These are phyloP conservation scores for Euplexia lucipara DNA, from an alignment of 2,888 invertebrate genomes.

Conservation along the genomic window DNA sequence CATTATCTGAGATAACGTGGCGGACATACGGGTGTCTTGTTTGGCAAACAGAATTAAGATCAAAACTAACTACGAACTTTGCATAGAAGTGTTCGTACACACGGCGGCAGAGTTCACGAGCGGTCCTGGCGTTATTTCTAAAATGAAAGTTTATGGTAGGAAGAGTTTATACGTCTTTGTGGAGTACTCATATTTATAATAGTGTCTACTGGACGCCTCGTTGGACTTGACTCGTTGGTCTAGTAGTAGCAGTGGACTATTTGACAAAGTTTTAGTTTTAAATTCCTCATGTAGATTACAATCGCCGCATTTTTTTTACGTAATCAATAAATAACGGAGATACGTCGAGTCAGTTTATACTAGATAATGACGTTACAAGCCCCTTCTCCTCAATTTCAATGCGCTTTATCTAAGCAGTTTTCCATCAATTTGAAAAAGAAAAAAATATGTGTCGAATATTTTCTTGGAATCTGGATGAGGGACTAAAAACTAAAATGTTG, in stretches of 20 bases:
- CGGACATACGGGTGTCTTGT: conserved; percentile 64
- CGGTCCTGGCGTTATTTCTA: conserved; percentile 5
- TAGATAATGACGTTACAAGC: too few species aligned
- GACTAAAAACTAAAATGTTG: conserved; percentile 1
- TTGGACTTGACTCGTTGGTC: too few species aligned
- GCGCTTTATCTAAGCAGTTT: too few species aligned
- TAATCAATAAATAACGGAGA: too few species aligned
- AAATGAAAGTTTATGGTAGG: conserved; percentile 15
- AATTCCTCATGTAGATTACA: too few species aligned
- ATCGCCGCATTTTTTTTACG: too few species aligned
- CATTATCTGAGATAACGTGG: conserved; percentile 78
- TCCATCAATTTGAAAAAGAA: too few species aligned
- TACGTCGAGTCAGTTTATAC: too few species aligned
- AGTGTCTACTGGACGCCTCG: not conserved
- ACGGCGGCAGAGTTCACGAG: conserved; percentile 9
- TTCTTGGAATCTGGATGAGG: not conserved
- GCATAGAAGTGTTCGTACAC: conserved; percentile 24
- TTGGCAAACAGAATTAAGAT: conserved; percentile 56
- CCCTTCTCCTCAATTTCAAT: too few species aligned
- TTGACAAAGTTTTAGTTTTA: too few species aligned
- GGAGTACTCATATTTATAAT: not conserved
- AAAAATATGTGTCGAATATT: too few species aligned
- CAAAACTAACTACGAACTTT: conserved; percentile 51
- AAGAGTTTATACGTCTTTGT: conserved; percentile 19
- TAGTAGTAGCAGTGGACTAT: too few species aligned